Percentiles rank a stretch among this genome's conserved stretches.
These are phyloP conservation scores for Petroica traversi DNA, from an alignment of 2,113 vertebrate genomes.

Conservation along the genomic window DNA sequence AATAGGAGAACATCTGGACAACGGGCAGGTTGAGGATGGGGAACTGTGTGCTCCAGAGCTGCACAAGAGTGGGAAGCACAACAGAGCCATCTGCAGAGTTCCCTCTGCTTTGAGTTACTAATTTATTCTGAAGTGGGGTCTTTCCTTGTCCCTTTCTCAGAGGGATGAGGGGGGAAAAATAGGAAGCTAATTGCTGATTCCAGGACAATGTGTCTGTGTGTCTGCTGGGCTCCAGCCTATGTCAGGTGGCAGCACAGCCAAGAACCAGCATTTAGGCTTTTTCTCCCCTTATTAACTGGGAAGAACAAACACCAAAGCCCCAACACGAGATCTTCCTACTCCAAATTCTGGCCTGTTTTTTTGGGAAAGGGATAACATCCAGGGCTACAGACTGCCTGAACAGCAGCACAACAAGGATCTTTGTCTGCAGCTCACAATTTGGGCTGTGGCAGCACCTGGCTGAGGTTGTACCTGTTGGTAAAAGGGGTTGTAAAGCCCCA, in stretches of 20 bases:
- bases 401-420: not conserved
- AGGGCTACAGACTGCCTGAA: not conserved
- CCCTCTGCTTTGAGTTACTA: not conserved
- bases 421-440: not conserved
- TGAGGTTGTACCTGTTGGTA: not conserved
- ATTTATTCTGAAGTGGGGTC: not conserved
- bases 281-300: not conserved
- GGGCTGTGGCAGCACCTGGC: not conserved
- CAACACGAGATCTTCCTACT: rapidly evolving
- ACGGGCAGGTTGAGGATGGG: not conserved
- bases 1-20: constrained; percentile 34
- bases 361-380: not conserved
- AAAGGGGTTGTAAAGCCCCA: not conserved
- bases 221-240: not conserved
- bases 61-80: not conserved
- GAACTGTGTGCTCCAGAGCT: not conserved
- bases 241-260: rapidly evolving
- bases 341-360: not conserved
- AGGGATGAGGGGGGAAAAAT: not conserved
- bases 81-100: not conserved
- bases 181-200: not conserved
- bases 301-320: not conserved
- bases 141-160: not conserved
- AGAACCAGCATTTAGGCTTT: not conserved
- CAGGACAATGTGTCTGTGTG: not conserved